Evolutionary conservation across 30 jellyfish, hydroid and myxozoan genomes (phyloP), one percentile per base, ranked within the genome.

Genomic region (Aurelia coerulea): DNA sequence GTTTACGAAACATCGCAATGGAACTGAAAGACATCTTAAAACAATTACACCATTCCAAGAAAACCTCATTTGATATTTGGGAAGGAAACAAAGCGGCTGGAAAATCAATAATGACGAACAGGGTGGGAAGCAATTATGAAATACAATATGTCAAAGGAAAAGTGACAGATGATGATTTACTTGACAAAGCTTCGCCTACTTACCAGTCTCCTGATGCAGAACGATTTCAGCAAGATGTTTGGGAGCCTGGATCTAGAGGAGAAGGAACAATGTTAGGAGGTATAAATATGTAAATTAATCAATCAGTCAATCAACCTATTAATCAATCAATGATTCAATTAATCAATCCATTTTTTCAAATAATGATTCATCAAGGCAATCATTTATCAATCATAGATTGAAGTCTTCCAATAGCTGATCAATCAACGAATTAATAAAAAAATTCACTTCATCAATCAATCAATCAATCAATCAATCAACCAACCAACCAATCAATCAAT

Each of bases 181-280:
- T 32, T 17, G 85, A 84, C 54, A 84, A 73, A 51, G 29, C 70
- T 4, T 18, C 34, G 56, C 64, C 78, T 46, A 41, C 81, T 42
- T 84, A 84, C 77, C 93, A 74, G 56, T 84, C 93, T 9, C 93
- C 93, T 31, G 98, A 85, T 63, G 80, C 89, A 18, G 94, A 86
- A 49, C 72, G 78, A 49, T 80, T 87, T 54, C 83, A 88, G 63
- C 98, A 92, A 54, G 98, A 92, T 67, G 98, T 92, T 4, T 92
- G 96, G 95, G 98, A 92, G 75, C 98, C 98, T 29, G 98, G 98
- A 37, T 81, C 91, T 52, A 75, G 90, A 74, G 96, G 98, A 32
- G 96, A 88, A 68, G 82, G 84, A 73, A 65, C 91, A n/a, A 71
- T 88, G 83, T 68, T 75, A 41, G 96, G 96, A 88, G 96, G 96